Evolutionary conservation across 2,113 vertebrate species (phyloP).

Genomic region (Butorides virescens): DNA sequence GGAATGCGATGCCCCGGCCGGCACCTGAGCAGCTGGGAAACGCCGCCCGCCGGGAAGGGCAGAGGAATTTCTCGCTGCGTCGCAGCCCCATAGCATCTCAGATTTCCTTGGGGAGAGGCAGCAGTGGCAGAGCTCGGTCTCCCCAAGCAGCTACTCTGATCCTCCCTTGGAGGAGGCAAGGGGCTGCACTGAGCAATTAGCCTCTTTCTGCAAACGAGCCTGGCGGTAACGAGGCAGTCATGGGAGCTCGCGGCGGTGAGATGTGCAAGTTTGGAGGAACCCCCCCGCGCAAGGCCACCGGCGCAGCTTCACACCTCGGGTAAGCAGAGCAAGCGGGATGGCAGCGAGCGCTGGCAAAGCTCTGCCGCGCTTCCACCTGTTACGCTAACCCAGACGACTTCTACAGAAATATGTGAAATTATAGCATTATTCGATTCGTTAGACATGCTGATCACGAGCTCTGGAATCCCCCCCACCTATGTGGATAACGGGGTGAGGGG

Average conservation of each 20-base stretch:
- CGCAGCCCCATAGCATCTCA: background rate
- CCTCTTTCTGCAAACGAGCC: background rate
- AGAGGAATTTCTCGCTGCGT: background rate
- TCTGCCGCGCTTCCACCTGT: background rate
- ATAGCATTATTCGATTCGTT: accelerated
- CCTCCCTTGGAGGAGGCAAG: background rate
- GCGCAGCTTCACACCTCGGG: background rate
- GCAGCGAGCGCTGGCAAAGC: background rate
- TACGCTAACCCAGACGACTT: background rate
- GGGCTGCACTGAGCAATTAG: background rate
- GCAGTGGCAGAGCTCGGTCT: background rate
- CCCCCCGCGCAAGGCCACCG: accelerated
- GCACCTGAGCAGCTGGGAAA: background rate
- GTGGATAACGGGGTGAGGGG: accelerated
- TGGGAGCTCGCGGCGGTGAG: accelerated
- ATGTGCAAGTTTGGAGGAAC: accelerated
- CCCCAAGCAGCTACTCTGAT: background rate
- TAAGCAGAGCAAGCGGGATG: background rate
- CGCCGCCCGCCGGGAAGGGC: background rate
- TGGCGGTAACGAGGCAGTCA: accelerated
- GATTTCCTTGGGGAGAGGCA: background rate
- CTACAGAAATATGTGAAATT: accelerated
- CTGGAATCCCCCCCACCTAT: background rate
- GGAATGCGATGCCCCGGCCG: background rate
- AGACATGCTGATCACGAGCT: accelerated